Base-by-base conservation (phyloP, 2,888 invertebrate genomes). In the Rotaria sp. region DNA sequence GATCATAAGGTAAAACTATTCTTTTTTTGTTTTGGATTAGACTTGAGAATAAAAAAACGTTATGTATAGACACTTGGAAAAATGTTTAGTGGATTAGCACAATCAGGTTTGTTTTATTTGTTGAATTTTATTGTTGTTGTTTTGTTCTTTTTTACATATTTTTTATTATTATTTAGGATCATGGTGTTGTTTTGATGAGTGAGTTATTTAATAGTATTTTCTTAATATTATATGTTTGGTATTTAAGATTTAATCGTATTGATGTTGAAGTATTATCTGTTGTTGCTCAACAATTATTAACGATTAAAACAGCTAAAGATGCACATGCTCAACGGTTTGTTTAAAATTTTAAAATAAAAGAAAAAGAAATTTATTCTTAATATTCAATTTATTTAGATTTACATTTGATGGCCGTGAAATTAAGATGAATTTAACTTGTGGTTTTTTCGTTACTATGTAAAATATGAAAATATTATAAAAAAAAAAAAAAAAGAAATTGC, bases 171-270 rank as follows among this genome's bases (percentile, higher is more conserved):
- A 18, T 21, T 67, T 67, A 67, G 80, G 80, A 80, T 90, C 90
- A 87, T 91, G 91, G 91, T 90, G 90, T 85, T 91, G 91, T 87
- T 91, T 91, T 89, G 91, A 91, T 87, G 91, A 91, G 88, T 67
- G 35, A 67, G 13, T 67, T 5, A 67, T 67, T 67, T 11, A 15
- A 50, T 15, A 10, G 15, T 50, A 18, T 18, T 67, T 30, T 5
- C 13, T 30, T 30, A 4, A 30, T 18, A 13, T 67, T 67, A 11
- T 35, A 30, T 67, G 15, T 18, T 21, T 59, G 11, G 1, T 21
- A 10, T 21, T n/a, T 35, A 30, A 67, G 67, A 80, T 91, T 91
- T 88, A 91, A 91, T 88, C 88, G 91, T 35, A 91, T 91, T 84
- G 91, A 91, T 87, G 88, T 91, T 30, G 91, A 91, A 88, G 91